Evolutionary conservation across 2,797 vertebrate genomes (phyloP).

Genomic region (Sebastes jordani): DNA sequence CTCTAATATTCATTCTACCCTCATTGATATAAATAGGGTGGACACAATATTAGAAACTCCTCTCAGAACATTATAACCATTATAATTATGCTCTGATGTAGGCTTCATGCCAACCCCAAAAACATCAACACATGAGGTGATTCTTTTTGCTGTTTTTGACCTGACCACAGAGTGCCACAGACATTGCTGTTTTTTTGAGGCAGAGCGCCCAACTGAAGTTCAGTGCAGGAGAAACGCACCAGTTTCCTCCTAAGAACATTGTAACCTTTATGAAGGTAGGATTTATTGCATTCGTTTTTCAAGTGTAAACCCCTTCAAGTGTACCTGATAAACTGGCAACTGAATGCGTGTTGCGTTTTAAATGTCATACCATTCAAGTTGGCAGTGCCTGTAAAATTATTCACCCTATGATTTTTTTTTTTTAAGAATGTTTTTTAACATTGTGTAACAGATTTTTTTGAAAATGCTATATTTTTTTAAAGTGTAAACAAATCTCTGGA

Average conservation of each 20-base stretch:
- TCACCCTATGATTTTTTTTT: neutral
- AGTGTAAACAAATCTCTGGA: neutral
- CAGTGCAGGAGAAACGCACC: constrained; percentile 12
- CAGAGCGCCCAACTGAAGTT: constrained; percentile 9
- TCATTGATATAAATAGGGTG: neutral
- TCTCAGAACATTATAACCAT: neutral
- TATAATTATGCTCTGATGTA: neutral
- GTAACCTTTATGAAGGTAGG: constrained; percentile 1
- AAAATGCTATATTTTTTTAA: neutral
- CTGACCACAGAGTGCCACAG: constrained; percentile 3
- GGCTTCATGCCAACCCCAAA: neutral
- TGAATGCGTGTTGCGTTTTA: neutral
- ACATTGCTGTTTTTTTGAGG: constrained; percentile 4
- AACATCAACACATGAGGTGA: neutral
- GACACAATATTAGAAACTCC: neutral
- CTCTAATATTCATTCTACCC: neutral
- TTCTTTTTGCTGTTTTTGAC: neutral
- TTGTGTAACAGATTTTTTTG: neutral
- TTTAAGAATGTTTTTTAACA: neutral
- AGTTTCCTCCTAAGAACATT: constrained; percentile 10
- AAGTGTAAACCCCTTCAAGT: neutral
- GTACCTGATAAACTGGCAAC: neutral
- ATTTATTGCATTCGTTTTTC: constrained; percentile 2
- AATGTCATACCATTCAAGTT: neutral
- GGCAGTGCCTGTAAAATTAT: neutral